Conservation (phyloP, 1,140 invertebrate genomes). For the Adelges cooleyi region DNA sequence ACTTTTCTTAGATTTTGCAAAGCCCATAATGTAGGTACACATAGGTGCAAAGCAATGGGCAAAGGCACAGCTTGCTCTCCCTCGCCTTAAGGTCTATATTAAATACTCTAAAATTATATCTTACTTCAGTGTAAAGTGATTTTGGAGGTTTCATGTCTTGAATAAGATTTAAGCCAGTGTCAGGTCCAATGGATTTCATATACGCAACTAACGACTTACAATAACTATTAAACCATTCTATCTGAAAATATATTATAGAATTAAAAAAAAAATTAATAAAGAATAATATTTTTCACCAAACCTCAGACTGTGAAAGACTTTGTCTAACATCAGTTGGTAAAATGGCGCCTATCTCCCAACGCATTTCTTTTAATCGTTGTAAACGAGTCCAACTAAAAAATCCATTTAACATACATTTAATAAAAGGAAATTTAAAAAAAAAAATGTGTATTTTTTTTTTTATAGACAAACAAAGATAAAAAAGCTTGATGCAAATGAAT, state of each 20-base stretch:
- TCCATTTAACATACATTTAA: constrained; percentile 7
- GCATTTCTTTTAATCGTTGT: constrained; percentile 61
- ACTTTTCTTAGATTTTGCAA: too few species aligned
- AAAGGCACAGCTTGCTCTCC: too few species aligned
- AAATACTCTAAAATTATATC: too few species aligned
- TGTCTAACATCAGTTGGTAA: constrained; percentile 72
- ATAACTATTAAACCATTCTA: constrained; percentile 78
- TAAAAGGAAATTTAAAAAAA: too few species aligned
- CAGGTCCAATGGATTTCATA: constrained; percentile 74
- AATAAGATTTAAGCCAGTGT: constrained; percentile 68
- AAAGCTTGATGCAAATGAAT: too few species aligned
- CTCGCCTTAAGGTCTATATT: too few species aligned
- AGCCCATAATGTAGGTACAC: too few species aligned
- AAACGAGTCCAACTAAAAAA: constrained; percentile 58
- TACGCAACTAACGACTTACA: constrained; percentile 76
- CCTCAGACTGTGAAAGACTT: constrained; percentile 68
- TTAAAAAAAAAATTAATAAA: background rate
- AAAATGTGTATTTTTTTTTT: too few species aligned
- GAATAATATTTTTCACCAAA: constrained; percentile 32
- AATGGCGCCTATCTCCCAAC: constrained; percentile 89
- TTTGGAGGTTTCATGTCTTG: constrained; percentile 85
- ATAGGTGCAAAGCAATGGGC: too few species aligned
- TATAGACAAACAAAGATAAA: too few species aligned
- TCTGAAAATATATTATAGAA: constrained; percentile 35
- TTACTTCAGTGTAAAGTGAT: constrained; percentile 75